These are phyloP conservation scores for Picus viridis DNA, from an alignment of 2,797 vertebrate genomes.

Conservation along the genomic window DNA sequence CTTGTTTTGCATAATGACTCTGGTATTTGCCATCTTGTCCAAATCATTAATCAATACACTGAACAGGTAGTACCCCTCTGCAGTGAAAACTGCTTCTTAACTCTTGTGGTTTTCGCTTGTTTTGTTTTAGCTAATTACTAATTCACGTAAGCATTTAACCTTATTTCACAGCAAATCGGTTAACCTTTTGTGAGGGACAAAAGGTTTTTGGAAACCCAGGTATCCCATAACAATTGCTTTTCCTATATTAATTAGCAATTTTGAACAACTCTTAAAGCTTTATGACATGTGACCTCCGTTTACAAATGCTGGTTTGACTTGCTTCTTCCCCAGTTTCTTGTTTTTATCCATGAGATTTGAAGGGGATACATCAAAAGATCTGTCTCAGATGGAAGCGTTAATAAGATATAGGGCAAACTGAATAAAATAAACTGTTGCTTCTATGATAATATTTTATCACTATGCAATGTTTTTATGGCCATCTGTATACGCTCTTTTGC, in stretches of 20 bases:
- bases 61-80: not conserved
- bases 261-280: not conserved
- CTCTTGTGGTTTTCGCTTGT: not conserved
- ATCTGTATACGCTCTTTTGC: not conserved
- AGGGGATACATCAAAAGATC: not conserved
- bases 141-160: not conserved
- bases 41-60: not conserved
- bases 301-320: not conserved
- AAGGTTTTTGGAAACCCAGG: not conserved
- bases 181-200: not conserved
- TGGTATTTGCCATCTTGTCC: not conserved
- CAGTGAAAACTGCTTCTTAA: not conserved
- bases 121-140: not conserved
- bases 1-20: not conserved
- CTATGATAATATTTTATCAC: not conserved
- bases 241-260: not conserved
- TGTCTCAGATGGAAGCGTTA: not conserved
- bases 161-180: not conserved
- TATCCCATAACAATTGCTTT: not conserved
- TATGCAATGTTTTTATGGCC: not conserved
- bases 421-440: not conserved
- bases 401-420: not conserved
- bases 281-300: not conserved
- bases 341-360: not conserved
- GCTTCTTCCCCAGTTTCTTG: not conserved